These are phyloP conservation scores for Sinotaia quadrata DNA, from an alignment of 2,888 invertebrate genomes.

Conservation along the genomic window DNA sequence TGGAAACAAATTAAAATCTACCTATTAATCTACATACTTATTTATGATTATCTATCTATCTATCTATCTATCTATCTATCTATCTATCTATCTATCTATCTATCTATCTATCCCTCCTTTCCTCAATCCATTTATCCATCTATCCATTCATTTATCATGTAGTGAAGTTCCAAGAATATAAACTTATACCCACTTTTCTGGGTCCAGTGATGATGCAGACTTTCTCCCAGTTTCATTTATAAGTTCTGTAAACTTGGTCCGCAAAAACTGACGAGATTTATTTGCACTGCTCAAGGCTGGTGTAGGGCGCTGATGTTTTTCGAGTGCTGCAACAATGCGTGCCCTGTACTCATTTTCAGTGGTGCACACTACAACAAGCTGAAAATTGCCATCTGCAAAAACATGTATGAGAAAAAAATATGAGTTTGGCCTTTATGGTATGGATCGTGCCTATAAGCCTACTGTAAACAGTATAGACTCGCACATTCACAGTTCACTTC, in stretches of 20 bases:
- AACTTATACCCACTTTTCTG: slow-evolving; percentile 31
- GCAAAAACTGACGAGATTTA: slow-evolving; percentile 40
- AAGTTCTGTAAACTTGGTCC: slow-evolving; percentile 35
- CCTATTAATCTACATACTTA: too few relatives aligned
- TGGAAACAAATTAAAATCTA: background rate
- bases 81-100: too few relatives aligned
- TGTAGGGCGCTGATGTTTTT: slow-evolving; percentile 43
- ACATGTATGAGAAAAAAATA: too few relatives aligned
- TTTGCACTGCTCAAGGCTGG: slow-evolving; percentile 30
- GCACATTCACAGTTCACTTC: too few relatives aligned
- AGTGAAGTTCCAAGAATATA: background rate
- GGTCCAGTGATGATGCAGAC: slow-evolving; percentile 42
- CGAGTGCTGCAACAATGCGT: slow-evolving; percentile 58
- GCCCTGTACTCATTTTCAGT: slow-evolving; percentile 59
- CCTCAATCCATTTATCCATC: too few relatives aligned
- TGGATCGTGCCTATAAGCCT: too few relatives aligned
- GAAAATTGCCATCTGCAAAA: slow-evolving; percentile 33
- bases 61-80: too few relatives aligned
- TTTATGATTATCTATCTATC: too few relatives aligned
- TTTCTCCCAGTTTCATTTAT: background rate
- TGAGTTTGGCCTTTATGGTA: too few relatives aligned
- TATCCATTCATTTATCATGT: too few relatives aligned
- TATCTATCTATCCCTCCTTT: too few relatives aligned
- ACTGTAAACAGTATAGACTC: too few relatives aligned
- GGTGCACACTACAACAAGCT: slow-evolving; percentile 58